Base-by-base conservation (phyloP, 2,113 vertebrate genomes). In the Fulmarus glacialis region DNA sequence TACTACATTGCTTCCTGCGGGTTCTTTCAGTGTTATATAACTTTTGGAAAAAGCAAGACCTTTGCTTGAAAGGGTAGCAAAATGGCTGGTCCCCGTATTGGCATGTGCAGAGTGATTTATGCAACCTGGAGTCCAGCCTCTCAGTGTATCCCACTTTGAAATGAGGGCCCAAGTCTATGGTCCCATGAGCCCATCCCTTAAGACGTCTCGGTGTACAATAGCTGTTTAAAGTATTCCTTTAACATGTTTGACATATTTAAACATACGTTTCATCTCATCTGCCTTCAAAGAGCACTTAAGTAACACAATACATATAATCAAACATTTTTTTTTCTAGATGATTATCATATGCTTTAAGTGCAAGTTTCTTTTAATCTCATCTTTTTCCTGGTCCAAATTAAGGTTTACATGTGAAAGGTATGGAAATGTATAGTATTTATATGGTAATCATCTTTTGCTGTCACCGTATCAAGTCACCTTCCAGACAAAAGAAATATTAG, bases 261-360 rank as follows among this genome's bases (percentile, higher is more conserved):
- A 83, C 50, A 82, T 45, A 75, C 2, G 0, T 92, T 97, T 96
- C 58, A 55, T 86, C 67, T 92, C 47, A 50, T 71, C 90, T 93
- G 52, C 75, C 79, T 97, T 95, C 67, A 70, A 92, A 95, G 92
- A 94, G 42, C 26, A 55, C 79, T 93, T 85, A 73, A 90, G 70
- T 94, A 97, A 94, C 42, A 58, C 75, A 90, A 81, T 90, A 93
- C 38, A 62, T 88, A 42, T 82, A 94, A 96, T 94, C 85, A 88
- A 73, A 90, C 58, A 0, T 60, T 66, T 93, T 90, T 88, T 88
- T 89, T 92, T 68, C 87, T 92, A 45, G 24, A 30, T 97, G 73
- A 82, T 90, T 86, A 89, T 73, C n/a, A 16, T 62, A 48, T 60
- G 26, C n/a, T 89, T 77, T 60, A 90, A 89, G n/a, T 64, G 38